These are phyloP conservation scores for Volucella zonaria DNA, from an alignment of 2,888 invertebrate genomes.

Conservation along the genomic window DNA sequence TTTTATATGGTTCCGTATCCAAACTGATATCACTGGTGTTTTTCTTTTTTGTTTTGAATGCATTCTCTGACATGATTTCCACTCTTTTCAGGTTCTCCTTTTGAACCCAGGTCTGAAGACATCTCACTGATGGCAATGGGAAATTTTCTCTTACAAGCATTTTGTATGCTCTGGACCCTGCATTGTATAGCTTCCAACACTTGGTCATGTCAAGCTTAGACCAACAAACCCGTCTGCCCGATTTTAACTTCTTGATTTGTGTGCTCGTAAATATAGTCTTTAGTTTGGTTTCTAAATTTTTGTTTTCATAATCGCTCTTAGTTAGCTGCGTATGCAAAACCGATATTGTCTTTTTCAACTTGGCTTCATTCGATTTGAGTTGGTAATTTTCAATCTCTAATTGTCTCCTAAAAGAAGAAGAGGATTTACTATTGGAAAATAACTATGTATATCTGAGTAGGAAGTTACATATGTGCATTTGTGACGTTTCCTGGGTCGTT, in stretches of 20 bases:
- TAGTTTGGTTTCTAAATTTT: slow-evolving; percentile 5
- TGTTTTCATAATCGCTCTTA: slow-evolving; percentile 6
- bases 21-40: neutral
- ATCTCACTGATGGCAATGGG: slow-evolving; percentile 24
- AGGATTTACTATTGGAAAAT: neutral
- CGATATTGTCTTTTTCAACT: neutral
- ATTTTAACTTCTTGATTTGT: slow-evolving; percentile 23
- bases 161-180: slow-evolving; percentile 4
- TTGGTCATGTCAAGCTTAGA: slow-evolving; percentile 18
- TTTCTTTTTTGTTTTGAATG: neutral
- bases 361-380: slow-evolving; percentile 10
- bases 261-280: slow-evolving; percentile 13
- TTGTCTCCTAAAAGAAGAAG: slow-evolving; percentile 8
- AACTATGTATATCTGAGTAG: no score
- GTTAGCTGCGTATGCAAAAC: neutral
- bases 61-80: no score
- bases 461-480: neutral
- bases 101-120: slow-evolving; percentile 27
- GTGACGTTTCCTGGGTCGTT: neutral
- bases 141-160: slow-evolving; percentile 10
- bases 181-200: neutral
- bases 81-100: neutral
- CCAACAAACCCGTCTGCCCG: slow-evolving; percentile 20
- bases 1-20: no score
- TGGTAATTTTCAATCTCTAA: neutral